Conservation (phyloP, 2,797 vertebrate species). For the Catamblyrhynchus diadema region DNA sequence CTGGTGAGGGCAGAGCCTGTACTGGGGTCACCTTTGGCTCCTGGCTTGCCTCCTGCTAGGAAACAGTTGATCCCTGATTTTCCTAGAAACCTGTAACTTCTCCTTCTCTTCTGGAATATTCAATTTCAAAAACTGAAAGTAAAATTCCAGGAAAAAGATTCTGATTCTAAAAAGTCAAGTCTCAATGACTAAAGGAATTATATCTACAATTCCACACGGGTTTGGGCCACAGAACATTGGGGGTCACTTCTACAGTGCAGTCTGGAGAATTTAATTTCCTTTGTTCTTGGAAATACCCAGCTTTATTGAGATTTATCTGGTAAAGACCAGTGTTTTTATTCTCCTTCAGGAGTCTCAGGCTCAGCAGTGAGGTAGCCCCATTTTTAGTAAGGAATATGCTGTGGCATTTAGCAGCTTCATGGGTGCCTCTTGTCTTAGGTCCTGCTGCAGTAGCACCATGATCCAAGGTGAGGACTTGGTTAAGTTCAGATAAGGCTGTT, state of each 20-base stretch:
- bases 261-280: background rate
- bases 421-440: background rate
- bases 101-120: background rate
- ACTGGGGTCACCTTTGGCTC: background rate
- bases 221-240: background rate
- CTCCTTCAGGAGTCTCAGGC: background rate
- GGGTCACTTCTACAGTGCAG: background rate
- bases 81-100: background rate
- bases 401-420: background rate
- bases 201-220: fast-evolving
- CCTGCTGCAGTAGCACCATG: background rate
- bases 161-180: background rate
- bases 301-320: background rate
- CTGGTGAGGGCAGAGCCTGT: background rate
- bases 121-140: background rate
- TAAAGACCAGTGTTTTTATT: background rate
- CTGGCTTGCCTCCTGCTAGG: background rate
- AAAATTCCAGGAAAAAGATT: background rate
- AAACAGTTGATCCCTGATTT: background rate
- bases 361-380: background rate
- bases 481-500: background rate
- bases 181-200: background rate
- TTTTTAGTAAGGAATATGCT: background rate
- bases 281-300: background rate
- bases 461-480: background rate